Evolutionary conservation across 2,888 invertebrate genomes (phyloP).

Genomic region (Tridacna gigas): DNA sequence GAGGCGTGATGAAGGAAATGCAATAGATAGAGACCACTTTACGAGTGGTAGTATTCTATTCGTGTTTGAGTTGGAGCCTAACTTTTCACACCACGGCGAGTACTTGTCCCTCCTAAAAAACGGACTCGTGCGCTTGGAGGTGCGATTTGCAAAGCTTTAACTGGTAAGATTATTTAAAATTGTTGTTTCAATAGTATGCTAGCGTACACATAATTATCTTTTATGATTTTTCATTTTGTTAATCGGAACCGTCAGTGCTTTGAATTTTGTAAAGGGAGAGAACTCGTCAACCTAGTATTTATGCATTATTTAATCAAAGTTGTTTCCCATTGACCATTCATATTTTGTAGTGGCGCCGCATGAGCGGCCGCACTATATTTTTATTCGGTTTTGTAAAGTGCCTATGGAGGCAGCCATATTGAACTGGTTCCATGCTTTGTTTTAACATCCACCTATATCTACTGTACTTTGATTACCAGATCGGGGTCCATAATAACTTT

Average conservation of each 20-base stretch:
- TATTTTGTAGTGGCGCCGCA: no score
- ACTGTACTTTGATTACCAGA: no score
- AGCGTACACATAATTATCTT: neutral
- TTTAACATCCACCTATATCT: no score
- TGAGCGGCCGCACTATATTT: no score
- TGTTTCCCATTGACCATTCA: no score
- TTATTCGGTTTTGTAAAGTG: no score
- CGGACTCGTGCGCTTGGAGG: constrained; percentile 46
- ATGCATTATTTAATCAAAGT: no score
- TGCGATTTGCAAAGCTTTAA: constrained; percentile 31
- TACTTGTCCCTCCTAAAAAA: constrained; percentile 44
- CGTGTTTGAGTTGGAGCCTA: constrained; percentile 49
- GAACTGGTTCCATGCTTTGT: no score
- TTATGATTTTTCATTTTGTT: neutral
- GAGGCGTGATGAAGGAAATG: constrained; percentile 43
- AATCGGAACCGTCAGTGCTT: neutral
- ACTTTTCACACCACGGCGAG: constrained; percentile 50
- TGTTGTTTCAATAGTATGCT: neutral
- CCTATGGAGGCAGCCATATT: no score
- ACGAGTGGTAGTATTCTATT: constrained; percentile 40
- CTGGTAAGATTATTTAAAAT: constrained; percentile 24
- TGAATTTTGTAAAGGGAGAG: no score
- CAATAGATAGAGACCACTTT: constrained; percentile 32
- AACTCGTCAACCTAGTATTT: no score
- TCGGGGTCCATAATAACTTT: no score